These are phyloP conservation scores for Lophotis ruficrista DNA, from an alignment of 2,113 vertebrate genomes.

Conservation along the genomic window DNA sequence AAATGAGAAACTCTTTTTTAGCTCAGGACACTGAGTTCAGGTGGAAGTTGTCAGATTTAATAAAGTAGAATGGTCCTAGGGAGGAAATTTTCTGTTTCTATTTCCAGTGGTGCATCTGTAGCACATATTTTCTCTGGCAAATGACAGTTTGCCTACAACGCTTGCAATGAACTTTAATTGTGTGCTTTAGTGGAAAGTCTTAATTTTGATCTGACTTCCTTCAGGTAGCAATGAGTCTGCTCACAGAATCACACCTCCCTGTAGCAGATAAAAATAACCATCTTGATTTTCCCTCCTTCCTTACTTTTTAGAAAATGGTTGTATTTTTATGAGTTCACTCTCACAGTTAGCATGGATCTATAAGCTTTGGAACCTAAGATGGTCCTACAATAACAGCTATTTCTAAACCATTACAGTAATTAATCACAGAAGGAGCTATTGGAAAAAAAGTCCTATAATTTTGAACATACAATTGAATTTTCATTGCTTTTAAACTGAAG, in stretches of 20 bases:
- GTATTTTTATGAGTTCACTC: conserved; percentile 51
- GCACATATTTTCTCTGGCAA: conserved; percentile 44
- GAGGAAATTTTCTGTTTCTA: conserved; percentile 61
- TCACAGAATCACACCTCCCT: conserved; percentile 69
- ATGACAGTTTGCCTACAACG: conserved; percentile 56
- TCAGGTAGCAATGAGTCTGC: conserved; percentile 73
- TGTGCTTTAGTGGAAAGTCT: conserved; percentile 73
- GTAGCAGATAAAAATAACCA: conserved; percentile 70
- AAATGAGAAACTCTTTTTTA: conserved; percentile 50
- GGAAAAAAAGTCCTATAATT: conserved; percentile 65
- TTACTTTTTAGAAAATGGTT: conserved; percentile 30
- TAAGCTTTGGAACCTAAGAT: conserved; percentile 58
- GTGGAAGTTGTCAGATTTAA: conserved; percentile 68
- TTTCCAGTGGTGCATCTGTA: conserved; percentile 68
- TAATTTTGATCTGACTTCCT: conserved; percentile 76
- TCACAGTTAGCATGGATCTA: conserved; percentile 34
- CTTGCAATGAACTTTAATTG: conserved; percentile 74
- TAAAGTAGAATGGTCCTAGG: conserved; percentile 54
- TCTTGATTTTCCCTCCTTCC: conserved; percentile 37
- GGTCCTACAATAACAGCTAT: conserved; percentile 68
- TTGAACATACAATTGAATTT: conserved; percentile 68
- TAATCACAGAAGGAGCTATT: conserved; percentile 69
- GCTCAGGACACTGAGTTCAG: conserved; percentile 36
- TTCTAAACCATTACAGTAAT: conserved; percentile 71
- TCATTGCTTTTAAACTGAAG: conserved; percentile 66